Percentiles rank a stretch among this genome's conserved stretches.
Conservation (phyloP, 1,140 invertebrate species). For the Musca domestica region DNA sequence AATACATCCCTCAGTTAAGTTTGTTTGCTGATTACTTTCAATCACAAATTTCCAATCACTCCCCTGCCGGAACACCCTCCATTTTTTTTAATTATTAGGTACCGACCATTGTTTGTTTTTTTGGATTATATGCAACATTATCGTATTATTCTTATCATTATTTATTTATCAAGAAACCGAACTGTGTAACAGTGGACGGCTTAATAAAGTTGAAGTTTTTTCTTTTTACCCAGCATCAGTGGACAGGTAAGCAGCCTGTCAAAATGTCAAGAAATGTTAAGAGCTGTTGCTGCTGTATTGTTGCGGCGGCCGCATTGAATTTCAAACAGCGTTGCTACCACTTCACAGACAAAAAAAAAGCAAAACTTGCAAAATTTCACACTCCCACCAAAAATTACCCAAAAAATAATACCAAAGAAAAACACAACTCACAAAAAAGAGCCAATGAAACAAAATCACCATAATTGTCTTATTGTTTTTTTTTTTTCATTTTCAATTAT, state of each 20-base stretch:
- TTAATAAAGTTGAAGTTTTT: neutral
- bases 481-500: neutral
- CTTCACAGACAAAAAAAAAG: neutral
- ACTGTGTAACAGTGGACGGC: no score
- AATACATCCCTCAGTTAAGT: neutral
- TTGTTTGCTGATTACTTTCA: no score
- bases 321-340: neutral
- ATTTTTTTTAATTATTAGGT: conserved; percentile 5
- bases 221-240: conserved; percentile 3
- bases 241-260: conserved; percentile 5
- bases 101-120: conserved; percentile 9
- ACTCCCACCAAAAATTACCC: neutral
- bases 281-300: neutral
- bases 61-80: neutral
- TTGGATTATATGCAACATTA: neutral
- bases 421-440: no score
- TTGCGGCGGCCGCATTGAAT: neutral
- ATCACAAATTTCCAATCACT: no score
- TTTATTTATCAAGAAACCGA: conserved; percentile 11
- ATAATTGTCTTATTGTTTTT: neutral
- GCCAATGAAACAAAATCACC: neutral
- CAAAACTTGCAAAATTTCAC: conserved; percentile 12
- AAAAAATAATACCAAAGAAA: no score
- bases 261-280: conserved; percentile 21
- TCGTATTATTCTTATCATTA: conserved; percentile 20